A percentile compares a stretch with the other conserved stretches of the same genome.
Evolutionary conservation across 1,140 invertebrate species (phyloP).

Genomic region (Harlomillsia oculata): DNA sequence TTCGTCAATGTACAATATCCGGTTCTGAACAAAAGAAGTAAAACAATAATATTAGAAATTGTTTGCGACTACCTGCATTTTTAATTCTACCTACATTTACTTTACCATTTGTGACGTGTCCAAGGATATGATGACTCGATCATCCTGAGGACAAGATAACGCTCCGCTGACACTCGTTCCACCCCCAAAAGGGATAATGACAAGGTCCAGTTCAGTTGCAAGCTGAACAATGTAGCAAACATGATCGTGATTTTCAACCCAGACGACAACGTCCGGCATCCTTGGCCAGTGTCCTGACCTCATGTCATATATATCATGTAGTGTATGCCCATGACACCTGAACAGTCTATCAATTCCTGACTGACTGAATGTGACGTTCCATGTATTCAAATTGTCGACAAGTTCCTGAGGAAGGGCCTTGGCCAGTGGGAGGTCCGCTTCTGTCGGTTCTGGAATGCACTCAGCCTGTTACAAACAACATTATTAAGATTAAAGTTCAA

Average conservation of each 20-base stretch:
- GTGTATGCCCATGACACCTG: constrained; percentile 87
- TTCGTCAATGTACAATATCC: constrained; percentile 86
- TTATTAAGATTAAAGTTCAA: no score
- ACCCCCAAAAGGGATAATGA: constrained; percentile 89
- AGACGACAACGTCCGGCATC: constrained; percentile 87
- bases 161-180: constrained; percentile 92
- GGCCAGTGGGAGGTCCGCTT: constrained; percentile 48
- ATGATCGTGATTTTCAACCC: constrained; percentile 68
- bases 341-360: constrained; percentile 75
- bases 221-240: constrained; percentile 70
- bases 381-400: constrained; percentile 36
- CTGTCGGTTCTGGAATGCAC: constrained; percentile 43
- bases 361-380: constrained; percentile 57
- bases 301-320: constrained; percentile 77
- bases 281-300: constrained; percentile 59
- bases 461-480: no score
- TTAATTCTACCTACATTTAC: background rate
- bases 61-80: background rate
- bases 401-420: constrained; percentile 41
- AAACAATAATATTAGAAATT: background rate
- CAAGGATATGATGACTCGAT: constrained; percentile 72
- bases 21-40: constrained; percentile 46
- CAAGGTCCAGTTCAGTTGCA: constrained; percentile 65
- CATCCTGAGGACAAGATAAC: constrained; percentile 73
- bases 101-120: constrained; percentile 89